phyloP scores from a whole-genome alignment of 1,140 invertebrate genomes.

The Proctacanthus coquilletti region DNA sequence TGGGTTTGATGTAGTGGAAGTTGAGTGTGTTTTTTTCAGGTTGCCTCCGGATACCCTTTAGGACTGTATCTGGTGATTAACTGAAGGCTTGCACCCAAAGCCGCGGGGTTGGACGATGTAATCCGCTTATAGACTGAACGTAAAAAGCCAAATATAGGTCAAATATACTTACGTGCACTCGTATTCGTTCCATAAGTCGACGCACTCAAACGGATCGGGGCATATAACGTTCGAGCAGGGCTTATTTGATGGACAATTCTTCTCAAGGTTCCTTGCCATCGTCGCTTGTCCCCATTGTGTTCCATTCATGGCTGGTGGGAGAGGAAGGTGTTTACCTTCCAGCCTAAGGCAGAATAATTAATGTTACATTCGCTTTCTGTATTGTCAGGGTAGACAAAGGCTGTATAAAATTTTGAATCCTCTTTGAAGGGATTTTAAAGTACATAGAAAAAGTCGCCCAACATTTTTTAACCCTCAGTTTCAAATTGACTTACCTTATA shows the following conservation, averaged over 20 bases:
- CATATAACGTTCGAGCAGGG: slow-evolving; percentile 86
- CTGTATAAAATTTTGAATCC: slow-evolving; percentile 4
- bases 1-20: no score
- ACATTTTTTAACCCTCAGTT: no score
- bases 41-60: no score
- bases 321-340: slow-evolving; percentile 80
- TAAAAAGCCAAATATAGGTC: not conserved
- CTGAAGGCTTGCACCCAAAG: no score
- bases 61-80: no score
- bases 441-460: no score
- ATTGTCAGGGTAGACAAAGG: not conserved
- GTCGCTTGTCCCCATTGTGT: slow-evolving; percentile 90
- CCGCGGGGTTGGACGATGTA: no score
- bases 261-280: slow-evolving; percentile 76
- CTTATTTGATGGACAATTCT: slow-evolving; percentile 84
- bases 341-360: slow-evolving; percentile 43
- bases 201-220: slow-evolving; percentile 84
- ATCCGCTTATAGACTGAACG: no score
- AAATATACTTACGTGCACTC: slow-evolving; percentile 83
- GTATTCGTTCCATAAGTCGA: slow-evolving; percentile 91
- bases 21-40: no score
- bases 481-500: slow-evolving; percentile 50
- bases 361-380: no score
- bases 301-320: slow-evolving; percentile 83
- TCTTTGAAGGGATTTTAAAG: not conserved